Percentiles rank a stretch among this genome's conserved stretches.
These are phyloP conservation scores for Parus major DNA, from an alignment of 2,113 vertebrate species.

Conservation along the genomic window DNA sequence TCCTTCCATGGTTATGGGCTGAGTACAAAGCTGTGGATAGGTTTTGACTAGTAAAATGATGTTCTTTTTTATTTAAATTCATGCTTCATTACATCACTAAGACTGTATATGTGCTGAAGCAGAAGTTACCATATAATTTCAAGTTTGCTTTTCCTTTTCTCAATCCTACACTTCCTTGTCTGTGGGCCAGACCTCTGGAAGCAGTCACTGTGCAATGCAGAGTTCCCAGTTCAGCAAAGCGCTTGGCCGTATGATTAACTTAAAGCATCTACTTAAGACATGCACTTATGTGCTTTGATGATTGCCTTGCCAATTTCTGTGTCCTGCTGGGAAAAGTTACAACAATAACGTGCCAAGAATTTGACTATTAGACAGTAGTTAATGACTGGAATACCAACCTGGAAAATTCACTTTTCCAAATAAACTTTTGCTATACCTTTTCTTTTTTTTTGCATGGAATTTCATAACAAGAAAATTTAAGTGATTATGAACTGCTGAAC, in stretches of 20 bases:
- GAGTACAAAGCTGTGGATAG: not conserved
- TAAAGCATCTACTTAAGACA: not conserved
- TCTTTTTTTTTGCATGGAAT: not conserved
- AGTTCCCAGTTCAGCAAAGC: not conserved
- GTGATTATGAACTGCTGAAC: not conserved
- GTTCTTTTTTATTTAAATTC: not conserved
- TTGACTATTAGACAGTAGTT: not conserved
- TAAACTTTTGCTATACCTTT: not conserved
- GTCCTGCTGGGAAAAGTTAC: not conserved
- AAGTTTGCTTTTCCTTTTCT: not conserved
- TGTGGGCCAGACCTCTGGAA: not conserved
- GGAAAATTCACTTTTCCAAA: not conserved
- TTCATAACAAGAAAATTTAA: not conserved
- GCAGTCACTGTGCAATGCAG: not conserved
- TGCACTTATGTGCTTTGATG: conserved; percentile 2
- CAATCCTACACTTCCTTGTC: not conserved
- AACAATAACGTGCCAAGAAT: not conserved
- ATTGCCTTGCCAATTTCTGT: not conserved
- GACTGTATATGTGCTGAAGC: not conserved
- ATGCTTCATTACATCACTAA: not conserved
- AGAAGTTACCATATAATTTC: not conserved
- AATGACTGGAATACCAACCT: not conserved
- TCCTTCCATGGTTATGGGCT: not conserved
- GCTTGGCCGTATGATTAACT: not conserved
- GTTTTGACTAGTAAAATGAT: not conserved